A percentile compares a stretch with the other conserved stretches of the same genome.
These are phyloP conservation scores for Drosophila serrata DNA, from an alignment of 1,140 invertebrate species.

Conservation along the genomic window DNA sequence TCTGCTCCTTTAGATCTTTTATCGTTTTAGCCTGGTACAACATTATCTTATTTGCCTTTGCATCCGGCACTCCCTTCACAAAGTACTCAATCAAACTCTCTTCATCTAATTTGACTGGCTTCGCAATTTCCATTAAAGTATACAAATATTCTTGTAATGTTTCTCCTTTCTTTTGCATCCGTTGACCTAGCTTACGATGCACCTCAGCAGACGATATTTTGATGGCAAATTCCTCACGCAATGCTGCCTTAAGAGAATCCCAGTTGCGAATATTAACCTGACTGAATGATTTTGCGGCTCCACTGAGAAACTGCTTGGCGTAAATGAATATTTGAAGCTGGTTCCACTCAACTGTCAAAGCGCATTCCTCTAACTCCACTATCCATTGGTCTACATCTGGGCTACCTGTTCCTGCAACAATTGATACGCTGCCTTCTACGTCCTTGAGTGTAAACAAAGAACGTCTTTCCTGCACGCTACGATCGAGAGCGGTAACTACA, in stretches of 20 bases:
- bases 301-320: background rate
- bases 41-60: slow-evolving; percentile 1
- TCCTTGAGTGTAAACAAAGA: background rate
- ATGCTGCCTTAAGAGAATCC: background rate
- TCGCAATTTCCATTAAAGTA: background rate
- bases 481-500: background rate
- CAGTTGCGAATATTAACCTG: background rate
- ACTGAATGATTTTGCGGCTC: background rate
- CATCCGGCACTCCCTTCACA: background rate
- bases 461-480: background rate
- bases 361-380: background rate
- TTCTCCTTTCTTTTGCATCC: background rate
- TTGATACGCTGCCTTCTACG: background rate
- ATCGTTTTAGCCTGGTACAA: background rate
- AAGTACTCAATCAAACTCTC: background rate
- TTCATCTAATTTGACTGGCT: background rate
- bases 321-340: background rate
- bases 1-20: background rate
- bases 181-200: background rate
- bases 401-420: background rate
- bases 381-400: background rate
- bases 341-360: background rate
- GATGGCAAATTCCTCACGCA: background rate
- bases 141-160: slow-evolving; percentile 1
- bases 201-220: background rate